A percentile compares a stretch with the other conserved stretches of the same genome.
Evolutionary conservation across 2,888 invertebrate genomes (phyloP).

Genomic region (Acronicta psi): DNA sequence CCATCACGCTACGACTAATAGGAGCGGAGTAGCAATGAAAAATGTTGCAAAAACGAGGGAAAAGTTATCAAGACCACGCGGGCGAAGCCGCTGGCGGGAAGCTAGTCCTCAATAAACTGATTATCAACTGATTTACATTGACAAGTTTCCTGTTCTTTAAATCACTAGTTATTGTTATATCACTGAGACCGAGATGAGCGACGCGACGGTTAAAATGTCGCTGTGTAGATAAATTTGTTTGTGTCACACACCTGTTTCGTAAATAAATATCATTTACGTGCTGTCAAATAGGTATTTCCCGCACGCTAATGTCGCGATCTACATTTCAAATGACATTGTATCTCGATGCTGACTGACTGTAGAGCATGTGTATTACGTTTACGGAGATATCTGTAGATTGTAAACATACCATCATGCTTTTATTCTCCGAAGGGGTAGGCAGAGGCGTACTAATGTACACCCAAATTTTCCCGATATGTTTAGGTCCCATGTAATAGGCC

Average conservation of each 20-base stretch:
- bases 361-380: neutral
- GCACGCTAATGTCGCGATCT: slow-evolving; percentile 24
- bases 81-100: too few species aligned
- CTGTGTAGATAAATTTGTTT: slow-evolving; percentile 40
- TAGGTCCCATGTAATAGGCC: too few species aligned
- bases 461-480: too few species aligned
- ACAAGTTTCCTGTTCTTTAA: slow-evolving; percentile 22
- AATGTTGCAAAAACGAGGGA: too few species aligned
- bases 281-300: slow-evolving; percentile 53
- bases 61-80: too few species aligned
- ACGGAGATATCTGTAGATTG: slow-evolving; percentile 18
- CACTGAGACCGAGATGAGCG: slow-evolving; percentile 25
- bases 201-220: slow-evolving; percentile 37
- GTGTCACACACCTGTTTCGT: slow-evolving; percentile 50
- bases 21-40: too few species aligned
- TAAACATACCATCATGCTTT: too few species aligned
- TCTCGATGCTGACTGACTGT: slow-evolving; percentile 7
- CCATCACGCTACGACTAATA: too few species aligned
- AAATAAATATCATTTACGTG: slow-evolving; percentile 41
- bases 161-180: slow-evolving; percentile 32
- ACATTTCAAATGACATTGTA: slow-evolving; percentile 26
- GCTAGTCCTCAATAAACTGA: slow-evolving; percentile 27
- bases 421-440: too few species aligned
- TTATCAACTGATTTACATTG: slow-evolving; percentile 25
- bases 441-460: too few species aligned